Conservation (phyloP, 2,888 invertebrate species). For the Drosophila paracracens region DNA sequence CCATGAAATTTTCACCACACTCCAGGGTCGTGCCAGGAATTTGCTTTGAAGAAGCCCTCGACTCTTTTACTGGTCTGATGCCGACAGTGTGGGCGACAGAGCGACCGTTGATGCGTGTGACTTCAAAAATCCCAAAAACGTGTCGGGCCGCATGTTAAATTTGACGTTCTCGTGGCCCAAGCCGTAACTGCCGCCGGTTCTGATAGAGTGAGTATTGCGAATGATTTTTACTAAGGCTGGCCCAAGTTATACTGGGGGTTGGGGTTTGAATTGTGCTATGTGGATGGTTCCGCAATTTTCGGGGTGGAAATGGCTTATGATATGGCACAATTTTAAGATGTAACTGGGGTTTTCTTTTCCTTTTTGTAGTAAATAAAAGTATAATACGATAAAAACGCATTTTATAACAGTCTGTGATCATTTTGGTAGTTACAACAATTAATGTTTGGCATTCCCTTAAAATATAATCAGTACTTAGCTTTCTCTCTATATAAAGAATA, state of each 20-base stretch:
- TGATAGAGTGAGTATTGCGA: slow-evolving; percentile 24
- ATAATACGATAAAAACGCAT: neutral
- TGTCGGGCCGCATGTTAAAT: slow-evolving; percentile 80
- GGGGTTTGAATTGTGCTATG: slow-evolving; percentile 8
- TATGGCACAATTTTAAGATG: slow-evolving; percentile 43
- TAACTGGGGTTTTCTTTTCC: neutral
- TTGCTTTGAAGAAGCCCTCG: slow-evolving; percentile 56
- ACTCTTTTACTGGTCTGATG: slow-evolving; percentile 22
- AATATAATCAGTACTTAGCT: neutral
- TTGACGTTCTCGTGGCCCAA: slow-evolving; percentile 50
- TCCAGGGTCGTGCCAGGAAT: slow-evolving; percentile 47
- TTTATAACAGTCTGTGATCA: neutral
- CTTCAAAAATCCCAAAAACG: slow-evolving; percentile 83
- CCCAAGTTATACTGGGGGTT: slow-evolving; percentile 12
- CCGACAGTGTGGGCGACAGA: slow-evolving; percentile 21
- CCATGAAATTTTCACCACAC: slow-evolving; percentile 62
- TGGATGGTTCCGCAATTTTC: slow-evolving; percentile 15
- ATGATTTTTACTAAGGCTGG: slow-evolving; percentile 15
- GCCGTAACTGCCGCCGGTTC: slow-evolving; percentile 9
- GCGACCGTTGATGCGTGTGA: slow-evolving; percentile 70
- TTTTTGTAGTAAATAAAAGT: neutral
- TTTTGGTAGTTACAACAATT: neutral
- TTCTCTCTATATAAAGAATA: neutral
- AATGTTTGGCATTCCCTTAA: neutral
- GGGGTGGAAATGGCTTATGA: slow-evolving; percentile 38